Conservation (phyloP, 30 jellyfish, hydroid and myxozoan species). For the Aurelia coerulea region DNA sequence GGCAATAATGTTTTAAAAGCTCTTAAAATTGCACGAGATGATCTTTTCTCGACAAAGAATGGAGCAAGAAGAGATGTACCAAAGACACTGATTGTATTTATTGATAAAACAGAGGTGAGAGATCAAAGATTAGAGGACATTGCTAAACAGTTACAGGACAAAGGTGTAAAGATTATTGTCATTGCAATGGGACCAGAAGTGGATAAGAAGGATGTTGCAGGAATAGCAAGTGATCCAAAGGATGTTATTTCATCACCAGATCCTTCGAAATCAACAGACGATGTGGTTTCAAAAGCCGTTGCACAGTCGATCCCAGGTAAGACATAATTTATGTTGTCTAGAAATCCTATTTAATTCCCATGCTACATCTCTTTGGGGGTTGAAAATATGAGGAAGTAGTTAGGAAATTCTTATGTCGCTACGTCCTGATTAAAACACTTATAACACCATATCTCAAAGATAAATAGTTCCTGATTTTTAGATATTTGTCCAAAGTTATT, state of each 20-base stretch:
- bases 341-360: no score
- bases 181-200: slow-evolving; percentile 50
- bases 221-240: no score
- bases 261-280: not conserved
- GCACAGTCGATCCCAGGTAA: no score
- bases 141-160: slow-evolving; percentile 20
- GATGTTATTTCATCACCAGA: slow-evolving; percentile 18
- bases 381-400: no score
- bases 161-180: slow-evolving; percentile 46
- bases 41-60: slow-evolving; percentile 11
- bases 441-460: no score
- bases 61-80: slow-evolving; percentile 45
- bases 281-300: not conserved
- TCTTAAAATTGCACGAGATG: slow-evolving; percentile 38
- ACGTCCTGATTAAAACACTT: no score
- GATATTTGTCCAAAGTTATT: no score
- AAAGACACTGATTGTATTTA: slow-evolving; percentile 33
- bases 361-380: no score
- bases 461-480: no score
- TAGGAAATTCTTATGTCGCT: no score
- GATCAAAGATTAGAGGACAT: slow-evolving; percentile 1
- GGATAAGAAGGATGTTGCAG: slow-evolving; percentile 14
- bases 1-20: slow-evolving; percentile 50
- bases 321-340: no score
- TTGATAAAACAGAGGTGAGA: slow-evolving; percentile 1